Conservation (phyloP, 2,888 invertebrate species). For the Mimumesa dahlbomi region DNA sequence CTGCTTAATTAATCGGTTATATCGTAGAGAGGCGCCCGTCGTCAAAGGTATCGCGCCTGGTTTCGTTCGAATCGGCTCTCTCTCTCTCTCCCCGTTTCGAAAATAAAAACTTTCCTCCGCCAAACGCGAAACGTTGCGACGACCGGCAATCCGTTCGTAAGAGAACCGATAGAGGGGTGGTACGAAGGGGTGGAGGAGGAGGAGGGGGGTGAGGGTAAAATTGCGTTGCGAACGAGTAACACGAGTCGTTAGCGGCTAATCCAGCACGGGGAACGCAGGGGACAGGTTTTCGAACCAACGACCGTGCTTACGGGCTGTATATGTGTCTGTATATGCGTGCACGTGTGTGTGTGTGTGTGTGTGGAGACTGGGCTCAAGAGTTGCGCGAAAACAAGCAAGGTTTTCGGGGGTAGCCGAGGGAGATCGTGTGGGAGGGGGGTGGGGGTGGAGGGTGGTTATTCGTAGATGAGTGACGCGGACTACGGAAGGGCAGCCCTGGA, state of each 20-base stretch:
- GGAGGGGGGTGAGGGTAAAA: slow-evolving; percentile 50
- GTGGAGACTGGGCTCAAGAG: slow-evolving; percentile 64
- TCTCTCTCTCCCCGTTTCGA: no score
- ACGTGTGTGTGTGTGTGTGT: no score
- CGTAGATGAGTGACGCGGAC: slow-evolving; percentile 42
- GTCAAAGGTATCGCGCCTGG: no score
- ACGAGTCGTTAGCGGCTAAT: slow-evolving; percentile 77
- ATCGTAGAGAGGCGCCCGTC: no score
- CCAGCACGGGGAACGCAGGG: slow-evolving; percentile 60
- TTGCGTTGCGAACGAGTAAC: slow-evolving; percentile 72
- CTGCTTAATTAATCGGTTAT: no score
- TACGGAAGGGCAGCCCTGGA: slow-evolving; percentile 17
- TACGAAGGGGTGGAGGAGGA: neutral
- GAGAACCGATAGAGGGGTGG: no score
- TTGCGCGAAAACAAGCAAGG: slow-evolving; percentile 70
- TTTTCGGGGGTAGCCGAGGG: slow-evolving; percentile 50
- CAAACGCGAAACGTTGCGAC: no score
- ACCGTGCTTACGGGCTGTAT: no score
- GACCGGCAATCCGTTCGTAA: no score
- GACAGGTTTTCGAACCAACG: slow-evolving; percentile 39
- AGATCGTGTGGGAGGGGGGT: slow-evolving; percentile 46
- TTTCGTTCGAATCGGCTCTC: no score
- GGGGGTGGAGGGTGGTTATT: slow-evolving; percentile 35
- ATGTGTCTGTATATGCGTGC: no score
- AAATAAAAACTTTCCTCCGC: no score